Evolutionary conservation across 2,888 invertebrate species (phyloP).

Genomic region (Brachylomia viminalis): DNA sequence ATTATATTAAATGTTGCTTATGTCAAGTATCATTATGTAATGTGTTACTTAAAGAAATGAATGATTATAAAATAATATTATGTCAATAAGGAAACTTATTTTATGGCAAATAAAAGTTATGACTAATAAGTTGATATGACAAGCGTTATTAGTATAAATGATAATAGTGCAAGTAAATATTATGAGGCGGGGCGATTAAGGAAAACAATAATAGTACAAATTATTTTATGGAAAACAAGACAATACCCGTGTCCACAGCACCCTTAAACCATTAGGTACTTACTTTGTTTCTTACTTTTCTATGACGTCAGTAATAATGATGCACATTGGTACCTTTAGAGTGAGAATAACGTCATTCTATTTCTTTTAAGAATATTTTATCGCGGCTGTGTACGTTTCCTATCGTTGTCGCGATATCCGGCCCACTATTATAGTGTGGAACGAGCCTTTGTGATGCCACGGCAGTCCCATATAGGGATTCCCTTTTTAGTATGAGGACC

Average conservation of each 20-base stretch:
- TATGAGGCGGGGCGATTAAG: no score
- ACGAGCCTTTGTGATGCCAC: constrained; percentile 48
- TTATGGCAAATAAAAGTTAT: no score
- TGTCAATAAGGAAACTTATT: no score
- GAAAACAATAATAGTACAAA: no score
- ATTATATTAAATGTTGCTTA: no score
- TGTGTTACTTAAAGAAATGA: no score
- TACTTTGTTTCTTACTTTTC: neutral
- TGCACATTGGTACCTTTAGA: constrained; percentile 4
- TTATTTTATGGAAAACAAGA: no score
- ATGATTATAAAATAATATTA: no score
- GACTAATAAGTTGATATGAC: no score
- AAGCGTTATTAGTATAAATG: no score
- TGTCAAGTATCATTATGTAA: no score
- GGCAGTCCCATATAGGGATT: constrained; percentile 10
- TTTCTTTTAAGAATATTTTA: constrained; percentile 28
- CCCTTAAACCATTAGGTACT: neutral
- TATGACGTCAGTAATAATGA: constrained; percentile 17
- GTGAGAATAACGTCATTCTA: constrained; percentile 29
- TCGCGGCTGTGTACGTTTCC: constrained; percentile 4
- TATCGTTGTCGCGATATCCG: constrained; percentile 36
- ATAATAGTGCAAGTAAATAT: no score
- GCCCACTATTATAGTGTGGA: constrained; percentile 23
- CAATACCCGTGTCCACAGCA: neutral
- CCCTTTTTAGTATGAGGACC: neutral